These are phyloP conservation scores for Gambusia yucatana DNA, from an alignment of 2,797 vertebrate genomes.

Conservation along the genomic window DNA sequence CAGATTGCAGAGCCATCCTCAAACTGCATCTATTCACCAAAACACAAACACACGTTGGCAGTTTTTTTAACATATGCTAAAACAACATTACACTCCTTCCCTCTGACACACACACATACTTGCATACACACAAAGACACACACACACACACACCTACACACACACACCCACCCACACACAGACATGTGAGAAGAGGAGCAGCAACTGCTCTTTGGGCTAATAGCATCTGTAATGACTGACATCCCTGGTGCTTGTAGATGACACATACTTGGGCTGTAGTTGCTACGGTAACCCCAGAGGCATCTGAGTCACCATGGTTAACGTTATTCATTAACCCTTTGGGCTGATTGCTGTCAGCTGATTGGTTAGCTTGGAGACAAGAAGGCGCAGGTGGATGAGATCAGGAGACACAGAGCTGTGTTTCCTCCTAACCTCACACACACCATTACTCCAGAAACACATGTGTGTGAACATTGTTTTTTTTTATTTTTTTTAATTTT, in stretches of 20 bases:
- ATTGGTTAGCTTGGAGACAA: slow-evolving; percentile 22
- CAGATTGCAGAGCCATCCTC: slow-evolving; percentile 2
- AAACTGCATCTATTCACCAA: neutral
- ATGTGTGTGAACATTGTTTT: neutral
- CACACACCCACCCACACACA: neutral
- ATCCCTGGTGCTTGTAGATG: slow-evolving; percentile 30
- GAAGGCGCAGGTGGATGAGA: slow-evolving; percentile 17
- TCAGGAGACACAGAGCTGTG: neutral
- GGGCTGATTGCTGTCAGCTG: neutral
- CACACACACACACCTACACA: neutral
- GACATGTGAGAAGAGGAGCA: slow-evolving; percentile 5
- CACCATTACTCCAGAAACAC: neutral
- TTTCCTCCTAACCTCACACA: neutral
- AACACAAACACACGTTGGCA: neutral
- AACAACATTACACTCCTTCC: too few relatives aligned
- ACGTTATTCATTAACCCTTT: slow-evolving; percentile 42
- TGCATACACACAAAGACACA: too few relatives aligned
- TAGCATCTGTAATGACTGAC: slow-evolving; percentile 44
- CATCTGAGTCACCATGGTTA: slow-evolving; percentile 32
- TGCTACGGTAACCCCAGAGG: slow-evolving; percentile 28
- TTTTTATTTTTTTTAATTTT: neutral
- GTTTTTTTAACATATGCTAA: neutral
- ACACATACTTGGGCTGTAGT: slow-evolving; percentile 40
- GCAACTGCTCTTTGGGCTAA: slow-evolving; percentile 29
- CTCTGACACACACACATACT: too few relatives aligned